Percentiles rank a stretch among this genome's conserved stretches.
phyloP scores from a whole-genome alignment of 2,797 vertebrate species.

The Sphenopsis melanotis region DNA sequence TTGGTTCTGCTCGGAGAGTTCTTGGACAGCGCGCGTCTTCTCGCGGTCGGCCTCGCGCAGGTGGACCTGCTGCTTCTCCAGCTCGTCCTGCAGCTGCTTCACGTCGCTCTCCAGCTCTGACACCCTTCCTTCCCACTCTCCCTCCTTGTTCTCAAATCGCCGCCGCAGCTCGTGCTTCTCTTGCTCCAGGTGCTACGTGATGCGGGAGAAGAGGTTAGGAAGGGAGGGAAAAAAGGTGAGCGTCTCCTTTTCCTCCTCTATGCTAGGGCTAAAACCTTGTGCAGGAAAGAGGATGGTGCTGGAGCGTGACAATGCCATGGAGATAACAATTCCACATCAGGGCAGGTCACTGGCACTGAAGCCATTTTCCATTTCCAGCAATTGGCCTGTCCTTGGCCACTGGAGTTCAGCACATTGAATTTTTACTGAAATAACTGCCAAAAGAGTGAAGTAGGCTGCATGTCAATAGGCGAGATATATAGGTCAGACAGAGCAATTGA shows the following conservation, averaged over 20 bases:
- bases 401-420: constrained; percentile 13
- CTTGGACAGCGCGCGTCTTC: constrained; percentile 87
- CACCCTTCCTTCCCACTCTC: constrained; percentile 96
- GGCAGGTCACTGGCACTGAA: background rate
- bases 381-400: background rate
- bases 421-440: constrained; percentile 43
- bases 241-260: background rate
- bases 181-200: constrained; percentile 89
- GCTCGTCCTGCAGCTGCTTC: constrained; percentile 90
- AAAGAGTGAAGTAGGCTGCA: constrained; percentile 29
- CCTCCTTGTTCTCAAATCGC: constrained; percentile 91
- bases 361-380: background rate
- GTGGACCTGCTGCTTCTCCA: constrained; percentile 92
- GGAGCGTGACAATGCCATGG: rapidly evolving
- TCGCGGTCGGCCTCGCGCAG: constrained; percentile 89
- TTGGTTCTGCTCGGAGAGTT: constrained; percentile 97
- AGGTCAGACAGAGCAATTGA: constrained; percentile 38
- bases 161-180: constrained; percentile 93
- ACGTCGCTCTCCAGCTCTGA: constrained; percentile 94
- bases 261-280: background rate
- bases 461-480: constrained; percentile 2
- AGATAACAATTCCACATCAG: background rate
- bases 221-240: background rate
- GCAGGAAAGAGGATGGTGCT: background rate
- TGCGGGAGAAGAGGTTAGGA: background rate